phyloP scores from a whole-genome alignment of 2,113 vertebrate species.

The Propithecus coquereli region DNA sequence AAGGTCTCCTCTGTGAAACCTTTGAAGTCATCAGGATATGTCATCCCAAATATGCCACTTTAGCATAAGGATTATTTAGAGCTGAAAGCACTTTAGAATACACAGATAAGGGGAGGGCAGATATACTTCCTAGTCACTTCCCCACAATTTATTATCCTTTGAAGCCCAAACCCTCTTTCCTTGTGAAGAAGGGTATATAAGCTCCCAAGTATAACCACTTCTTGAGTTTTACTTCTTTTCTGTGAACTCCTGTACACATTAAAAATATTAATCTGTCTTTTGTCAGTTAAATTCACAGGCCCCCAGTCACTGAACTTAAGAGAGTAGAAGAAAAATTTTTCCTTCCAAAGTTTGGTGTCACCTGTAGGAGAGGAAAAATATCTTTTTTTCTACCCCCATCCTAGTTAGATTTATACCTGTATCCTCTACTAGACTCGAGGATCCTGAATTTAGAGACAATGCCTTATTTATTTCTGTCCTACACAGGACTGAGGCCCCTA shows the following conservation, averaged over 20 bases:
- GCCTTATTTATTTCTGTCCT: background rate
- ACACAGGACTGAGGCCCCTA: background rate
- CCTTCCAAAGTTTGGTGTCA: background rate
- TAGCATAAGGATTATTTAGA: background rate
- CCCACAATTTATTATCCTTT: background rate
- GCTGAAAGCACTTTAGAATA: background rate
- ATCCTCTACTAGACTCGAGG: background rate
- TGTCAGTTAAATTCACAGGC: background rate
- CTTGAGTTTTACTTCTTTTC: background rate
- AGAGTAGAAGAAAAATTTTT: background rate
- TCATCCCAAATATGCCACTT: background rate
- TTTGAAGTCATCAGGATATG: background rate
- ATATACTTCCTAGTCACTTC: background rate
- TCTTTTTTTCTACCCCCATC: background rate
- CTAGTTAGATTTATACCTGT: background rate
- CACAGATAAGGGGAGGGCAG: background rate
- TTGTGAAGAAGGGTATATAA: background rate
- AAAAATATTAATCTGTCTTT: background rate
- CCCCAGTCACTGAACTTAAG: background rate
- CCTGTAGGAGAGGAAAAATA: background rate
- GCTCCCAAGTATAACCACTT: background rate
- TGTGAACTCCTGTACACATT: background rate
- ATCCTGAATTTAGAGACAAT: background rate
- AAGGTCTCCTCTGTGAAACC: background rate
- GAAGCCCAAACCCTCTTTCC: background rate